Base-by-base conservation (phyloP, 2,797 vertebrate genomes). In the Molothrus aeneus region DNA sequence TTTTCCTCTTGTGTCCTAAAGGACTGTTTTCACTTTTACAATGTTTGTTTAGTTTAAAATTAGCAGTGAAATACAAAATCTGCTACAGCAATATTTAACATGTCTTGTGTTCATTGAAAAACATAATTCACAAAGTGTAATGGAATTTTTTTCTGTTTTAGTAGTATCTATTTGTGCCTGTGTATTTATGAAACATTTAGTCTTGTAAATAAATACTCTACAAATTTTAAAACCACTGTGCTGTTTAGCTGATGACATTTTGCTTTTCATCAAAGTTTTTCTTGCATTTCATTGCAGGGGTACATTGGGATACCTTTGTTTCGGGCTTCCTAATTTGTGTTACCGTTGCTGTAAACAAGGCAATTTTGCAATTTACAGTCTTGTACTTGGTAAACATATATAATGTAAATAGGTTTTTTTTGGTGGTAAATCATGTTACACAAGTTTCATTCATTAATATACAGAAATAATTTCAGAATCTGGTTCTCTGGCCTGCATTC, bases 21-120 rank as follows among this genome's bases (percentile, higher is more conserved):
- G 66, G 22, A 57, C 64, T 94, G 2, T 51, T 92, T 94, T 84
- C 3, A 6, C n/a, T 86, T 92, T 77, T 88, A 45, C 64, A 59
- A 8, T 94, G 53, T 93, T 91, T 93, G 31, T 72, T 94, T 68
- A 86, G 70, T 82, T 68, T 90, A 90, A 93, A 96, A 93, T 96
- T 97, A 94, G 80, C 73, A 88, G 24, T 85, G 77, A 86, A 80
- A 31, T 68, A 75, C 75, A 90, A 94, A 95, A 90, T 92, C 51
- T 86, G 21, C 77, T 88, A 22, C 56, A 83, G 56, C 71, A 89
- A 57, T 91, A 80, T 95, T 96, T 95, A 80, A 54, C 21, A 19
- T 86, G 73, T 25, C 64, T 81, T 90, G 80, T 78, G 54, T 93
- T 96, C 61, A 22, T 53, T 74, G 78, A 82, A 96, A 93, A 85